phyloP scores from a whole-genome alignment of 2,888 invertebrate species.

The Apotomis turbidana region DNA sequence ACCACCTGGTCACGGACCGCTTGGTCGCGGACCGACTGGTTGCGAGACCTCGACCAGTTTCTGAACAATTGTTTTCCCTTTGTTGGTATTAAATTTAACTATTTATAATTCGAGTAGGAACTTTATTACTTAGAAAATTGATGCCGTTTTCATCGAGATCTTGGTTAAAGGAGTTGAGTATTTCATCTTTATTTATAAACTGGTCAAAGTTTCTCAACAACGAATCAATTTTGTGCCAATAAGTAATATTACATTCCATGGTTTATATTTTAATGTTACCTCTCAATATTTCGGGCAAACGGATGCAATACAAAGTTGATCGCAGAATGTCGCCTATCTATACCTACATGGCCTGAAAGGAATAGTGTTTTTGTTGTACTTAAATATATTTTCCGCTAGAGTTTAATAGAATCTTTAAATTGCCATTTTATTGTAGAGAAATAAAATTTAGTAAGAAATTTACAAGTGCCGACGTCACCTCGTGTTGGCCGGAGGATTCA shows the following conservation, averaged over 20 bases:
- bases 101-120: conserved; percentile 20
- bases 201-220: conserved; percentile 39
- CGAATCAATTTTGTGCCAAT: conserved; percentile 36
- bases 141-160: conserved; percentile 8
- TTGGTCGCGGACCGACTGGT: conserved; percentile 5
- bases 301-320: conserved; percentile 18
- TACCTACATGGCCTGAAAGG: conserved; percentile 19
- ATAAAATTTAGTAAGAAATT: conserved; percentile 50
- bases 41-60: conserved; percentile 27
- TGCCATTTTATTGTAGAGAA: conserved; percentile 55
- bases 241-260: conserved; percentile 16
- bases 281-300: conserved; percentile 12
- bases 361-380: conserved; percentile 50
- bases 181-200: conserved; percentile 13
- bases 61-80: conserved; percentile 7
- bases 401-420: conserved; percentile 33
- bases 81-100: conserved; percentile 26
- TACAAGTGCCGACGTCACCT: conserved; percentile 53
- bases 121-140: conserved; percentile 15
- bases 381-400: conserved; percentile 46
- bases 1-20: too few species aligned
- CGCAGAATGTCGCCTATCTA: conserved; percentile 4
- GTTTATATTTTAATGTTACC: conserved; percentile 3
- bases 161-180: conserved; percentile 16
- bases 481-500: conserved; percentile 41